Conservation (phyloP, 2,797 vertebrate species). For the Molossus molossus region DNA sequence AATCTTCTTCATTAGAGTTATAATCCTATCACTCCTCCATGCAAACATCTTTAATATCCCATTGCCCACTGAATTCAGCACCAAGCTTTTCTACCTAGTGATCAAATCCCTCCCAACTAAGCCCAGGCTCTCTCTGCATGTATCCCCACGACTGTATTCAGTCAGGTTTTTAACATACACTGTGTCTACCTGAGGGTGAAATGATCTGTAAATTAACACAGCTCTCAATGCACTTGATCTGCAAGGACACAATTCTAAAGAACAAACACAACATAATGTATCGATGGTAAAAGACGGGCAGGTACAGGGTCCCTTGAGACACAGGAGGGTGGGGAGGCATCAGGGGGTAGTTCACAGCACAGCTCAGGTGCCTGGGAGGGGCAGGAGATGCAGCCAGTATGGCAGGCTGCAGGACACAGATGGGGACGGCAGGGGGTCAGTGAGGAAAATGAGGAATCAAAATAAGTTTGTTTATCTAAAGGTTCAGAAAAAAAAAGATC, state of each 20-base stretch:
- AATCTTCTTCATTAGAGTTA: neutral
- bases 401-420: neutral
- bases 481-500: neutral
- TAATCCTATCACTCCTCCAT: neutral
- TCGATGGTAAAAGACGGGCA: neutral
- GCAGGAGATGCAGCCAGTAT: neutral
- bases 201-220: neutral
- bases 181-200: neutral
- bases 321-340: neutral
- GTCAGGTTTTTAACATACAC: neutral
- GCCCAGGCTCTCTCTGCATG: neutral
- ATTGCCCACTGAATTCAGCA: neutral
- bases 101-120: neutral
- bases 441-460: constrained; percentile 24
- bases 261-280: neutral
- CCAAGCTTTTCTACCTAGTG: neutral
- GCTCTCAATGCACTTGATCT: neutral
- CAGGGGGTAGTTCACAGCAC: neutral
- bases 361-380: neutral
- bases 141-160: neutral
- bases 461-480: neutral
- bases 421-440: neutral
- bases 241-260: neutral
- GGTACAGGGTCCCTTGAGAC: neutral
- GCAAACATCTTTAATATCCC: neutral